A percentile compares a stretch with the other conserved stretches of the same genome.
These are phyloP conservation scores for Macroteleia sp. DNA, from an alignment of 2,888 invertebrate species.

Conservation along the genomic window DNA sequence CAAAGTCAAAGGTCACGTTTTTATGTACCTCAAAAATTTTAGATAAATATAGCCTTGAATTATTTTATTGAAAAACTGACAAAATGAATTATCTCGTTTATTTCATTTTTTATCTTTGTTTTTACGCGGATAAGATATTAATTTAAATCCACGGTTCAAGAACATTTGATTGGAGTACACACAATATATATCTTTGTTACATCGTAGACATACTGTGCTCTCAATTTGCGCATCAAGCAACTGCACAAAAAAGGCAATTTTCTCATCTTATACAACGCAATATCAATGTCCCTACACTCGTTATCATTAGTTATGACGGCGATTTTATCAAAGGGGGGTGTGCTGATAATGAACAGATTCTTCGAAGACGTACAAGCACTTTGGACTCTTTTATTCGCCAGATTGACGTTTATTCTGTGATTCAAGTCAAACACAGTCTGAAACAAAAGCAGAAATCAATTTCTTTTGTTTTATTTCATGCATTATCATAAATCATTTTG, in stretches of 20 bases:
- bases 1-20: too few relatives aligned
- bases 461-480: too few relatives aligned
- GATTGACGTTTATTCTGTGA: background rate
- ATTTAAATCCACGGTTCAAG: constrained; percentile 27
- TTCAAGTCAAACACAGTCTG: too few relatives aligned
- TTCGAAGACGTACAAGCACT: constrained; percentile 30
- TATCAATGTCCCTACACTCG: constrained; percentile 45
- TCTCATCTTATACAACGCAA: constrained; percentile 42
- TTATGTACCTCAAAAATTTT: too few relatives aligned
- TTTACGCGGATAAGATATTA: background rate
- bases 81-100: too few relatives aligned
- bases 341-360: constrained; percentile 39
- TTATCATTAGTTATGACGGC: constrained; percentile 35
- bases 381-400: constrained; percentile 18
- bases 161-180: constrained; percentile 12
- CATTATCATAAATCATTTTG: too few relatives aligned
- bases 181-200: constrained; percentile 24
- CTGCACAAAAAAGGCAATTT: constrained; percentile 38
- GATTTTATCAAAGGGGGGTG: constrained; percentile 56
- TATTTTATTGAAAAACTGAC: too few relatives aligned
- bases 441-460: too few relatives aligned
- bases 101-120: background rate
- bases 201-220: constrained; percentile 5
- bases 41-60: too few relatives aligned
- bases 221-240: constrained; percentile 37